Evolutionary conservation across 2,797 vertebrate species (phyloP).

Genomic region (Bradypus variegatus): DNA sequence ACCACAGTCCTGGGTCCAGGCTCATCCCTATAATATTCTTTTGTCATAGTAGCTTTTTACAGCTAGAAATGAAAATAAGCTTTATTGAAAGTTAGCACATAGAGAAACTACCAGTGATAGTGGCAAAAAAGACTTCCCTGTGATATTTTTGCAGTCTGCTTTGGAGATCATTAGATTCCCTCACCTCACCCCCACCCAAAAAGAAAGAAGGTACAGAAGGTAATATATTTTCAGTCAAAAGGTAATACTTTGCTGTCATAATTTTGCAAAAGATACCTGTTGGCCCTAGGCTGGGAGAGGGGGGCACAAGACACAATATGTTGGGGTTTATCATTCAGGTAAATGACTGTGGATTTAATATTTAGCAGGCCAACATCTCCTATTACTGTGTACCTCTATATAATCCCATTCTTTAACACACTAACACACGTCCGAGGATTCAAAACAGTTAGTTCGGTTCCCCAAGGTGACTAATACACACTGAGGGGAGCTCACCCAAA

Average conservation of each 20-base stretch:
- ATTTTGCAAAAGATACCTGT: neutral
- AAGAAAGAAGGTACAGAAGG: neutral
- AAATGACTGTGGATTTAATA: neutral
- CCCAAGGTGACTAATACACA: neutral
- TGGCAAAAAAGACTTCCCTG: neutral
- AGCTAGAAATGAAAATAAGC: neutral
- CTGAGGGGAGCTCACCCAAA: neutral
- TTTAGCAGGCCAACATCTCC: neutral
- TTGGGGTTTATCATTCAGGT: neutral
- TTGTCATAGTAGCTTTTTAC: constrained; percentile 6
- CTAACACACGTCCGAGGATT: neutral
- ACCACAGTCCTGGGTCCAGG: too few species aligned
- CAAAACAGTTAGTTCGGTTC: constrained; percentile 12
- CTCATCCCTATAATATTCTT: neutral
- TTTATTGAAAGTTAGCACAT: neutral
- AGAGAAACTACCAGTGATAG: neutral
- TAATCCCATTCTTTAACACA: neutral
- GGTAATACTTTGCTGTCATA: neutral
- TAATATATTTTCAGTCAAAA: constrained; percentile 7
- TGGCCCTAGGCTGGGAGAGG: neutral
- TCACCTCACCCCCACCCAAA: too few species aligned
- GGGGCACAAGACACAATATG: neutral
- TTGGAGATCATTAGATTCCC: neutral
- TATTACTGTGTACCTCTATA: neutral
- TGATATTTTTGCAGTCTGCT: neutral